Evolutionary conservation across 2,113 vertebrate genomes (phyloP).

Genomic region (Xenopus tropicalis): DNA sequence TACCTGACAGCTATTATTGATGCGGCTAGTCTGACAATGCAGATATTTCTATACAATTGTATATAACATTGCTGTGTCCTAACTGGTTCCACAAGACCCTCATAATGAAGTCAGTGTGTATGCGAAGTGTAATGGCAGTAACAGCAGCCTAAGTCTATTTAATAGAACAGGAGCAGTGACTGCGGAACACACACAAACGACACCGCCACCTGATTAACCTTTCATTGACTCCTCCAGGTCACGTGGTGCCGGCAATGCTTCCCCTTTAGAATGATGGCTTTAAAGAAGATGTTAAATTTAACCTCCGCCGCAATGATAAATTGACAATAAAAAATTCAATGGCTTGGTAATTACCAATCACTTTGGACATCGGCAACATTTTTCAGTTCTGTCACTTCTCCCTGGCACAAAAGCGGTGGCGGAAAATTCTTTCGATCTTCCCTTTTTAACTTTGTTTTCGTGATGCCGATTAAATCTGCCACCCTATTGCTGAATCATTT

Average conservation of each 20-base stretch:
- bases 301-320: constrained; percentile 97
- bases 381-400: constrained; percentile 94
- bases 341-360: constrained; percentile 99
- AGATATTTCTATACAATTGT: too few species aligned
- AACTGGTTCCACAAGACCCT: constrained; percentile 2
- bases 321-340: constrained; percentile 99
- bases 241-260: constrained; percentile 77
- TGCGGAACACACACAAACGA: constrained; percentile 77
- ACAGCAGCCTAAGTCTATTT: constrained; percentile 42
- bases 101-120: constrained; percentile 50
- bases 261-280: constrained; percentile 80
- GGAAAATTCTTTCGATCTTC: constrained; percentile 86
- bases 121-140: constrained; percentile 52
- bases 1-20: too few species aligned
- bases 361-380: constrained; percentile 94
- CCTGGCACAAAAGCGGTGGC: constrained; percentile 88
- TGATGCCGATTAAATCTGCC: constrained; percentile 99
- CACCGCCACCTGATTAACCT: constrained; percentile 97
- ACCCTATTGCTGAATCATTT: constrained; percentile 99
- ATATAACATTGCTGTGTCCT: too few species aligned
- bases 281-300: constrained; percentile 94
- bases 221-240: constrained; percentile 80
- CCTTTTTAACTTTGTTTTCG: constrained; percentile 99
- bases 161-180: constrained; percentile 61
- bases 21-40: too few species aligned